Evolutionary conservation across 2,888 invertebrate species (phyloP).

Genomic region (Coleophora flavipennella): DNA sequence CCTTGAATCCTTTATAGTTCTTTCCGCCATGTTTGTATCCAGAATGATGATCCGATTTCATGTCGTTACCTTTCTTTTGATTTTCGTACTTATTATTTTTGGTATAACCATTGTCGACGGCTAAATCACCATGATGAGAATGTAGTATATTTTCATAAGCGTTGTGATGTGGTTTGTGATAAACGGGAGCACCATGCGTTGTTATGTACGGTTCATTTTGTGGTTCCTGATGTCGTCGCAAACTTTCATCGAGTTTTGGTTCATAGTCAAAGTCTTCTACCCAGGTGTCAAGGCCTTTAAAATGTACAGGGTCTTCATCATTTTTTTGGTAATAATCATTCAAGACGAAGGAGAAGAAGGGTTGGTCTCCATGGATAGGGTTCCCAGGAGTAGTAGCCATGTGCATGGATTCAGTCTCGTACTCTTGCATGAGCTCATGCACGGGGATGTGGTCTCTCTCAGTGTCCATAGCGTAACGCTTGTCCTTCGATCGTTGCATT

Average conservation of each 20-base stretch:
- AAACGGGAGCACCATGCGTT: too few relatives aligned
- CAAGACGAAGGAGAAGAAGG: slow-evolving; percentile 48
- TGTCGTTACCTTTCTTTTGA: slow-evolving; percentile 23
- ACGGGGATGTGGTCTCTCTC: slow-evolving; percentile 40
- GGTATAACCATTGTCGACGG: slow-evolving; percentile 21
- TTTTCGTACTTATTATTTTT: slow-evolving; percentile 27
- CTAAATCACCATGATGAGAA: slow-evolving; percentile 14
- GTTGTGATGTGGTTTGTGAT: too few relatives aligned
- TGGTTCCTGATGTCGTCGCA: neutral
- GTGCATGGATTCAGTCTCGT: slow-evolving; percentile 16
- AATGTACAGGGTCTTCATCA: slow-evolving; percentile 40
- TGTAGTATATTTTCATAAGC: slow-evolving; percentile 6
- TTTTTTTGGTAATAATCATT: slow-evolving; percentile 48
- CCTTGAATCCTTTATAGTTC: slow-evolving; percentile 36
- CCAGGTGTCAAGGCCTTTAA: slow-evolving; percentile 37
- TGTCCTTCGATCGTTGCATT: slow-evolving; percentile 44
- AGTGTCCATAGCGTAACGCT: slow-evolving; percentile 31
- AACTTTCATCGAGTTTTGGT: too few relatives aligned
- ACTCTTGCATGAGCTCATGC: slow-evolving; percentile 38
- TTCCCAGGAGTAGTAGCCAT: slow-evolving; percentile 29
- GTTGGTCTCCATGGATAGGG: slow-evolving; percentile 39
- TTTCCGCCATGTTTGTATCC: slow-evolving; percentile 24
- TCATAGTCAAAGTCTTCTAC: slow-evolving; percentile 36
- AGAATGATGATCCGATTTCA: slow-evolving; percentile 23
- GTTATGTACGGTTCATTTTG: neutral